Evolutionary conservation across 1,140 invertebrate species (phyloP).

Genomic region (Dinoponera quadriceps): DNA sequence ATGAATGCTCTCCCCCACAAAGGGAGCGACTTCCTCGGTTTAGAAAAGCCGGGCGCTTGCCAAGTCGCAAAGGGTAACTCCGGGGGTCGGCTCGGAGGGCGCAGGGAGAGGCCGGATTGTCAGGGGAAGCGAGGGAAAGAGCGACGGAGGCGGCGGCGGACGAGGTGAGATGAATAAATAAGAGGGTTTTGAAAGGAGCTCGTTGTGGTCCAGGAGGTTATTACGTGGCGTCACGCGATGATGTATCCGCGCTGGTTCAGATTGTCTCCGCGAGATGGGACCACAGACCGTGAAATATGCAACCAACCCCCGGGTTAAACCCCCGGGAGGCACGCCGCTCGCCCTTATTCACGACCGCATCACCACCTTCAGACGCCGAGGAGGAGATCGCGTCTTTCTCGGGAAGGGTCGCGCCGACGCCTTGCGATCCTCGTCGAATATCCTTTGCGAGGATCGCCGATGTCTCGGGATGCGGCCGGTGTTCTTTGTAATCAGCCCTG

Average conservation of each 20-base stretch:
- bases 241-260: conserved; percentile 85
- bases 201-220: conserved; percentile 79
- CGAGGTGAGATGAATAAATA: conserved; percentile 85
- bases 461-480: background rate
- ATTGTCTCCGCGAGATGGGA: conserved; percentile 86
- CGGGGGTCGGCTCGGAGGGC: conserved; percentile 23
- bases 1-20: background rate
- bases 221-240: conserved; percentile 85
- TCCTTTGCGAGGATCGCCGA: conserved; percentile 14
- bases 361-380: conserved; percentile 79
- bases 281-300: conserved; percentile 86
- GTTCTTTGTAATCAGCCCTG: no score
- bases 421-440: conserved; percentile 21
- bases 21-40: conserved; percentile 33
- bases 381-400: conserved; percentile 46
- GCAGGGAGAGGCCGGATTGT: conserved; percentile 10
- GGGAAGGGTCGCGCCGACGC: background rate
- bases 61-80: conserved; percentile 36
- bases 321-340: conserved; percentile 76
- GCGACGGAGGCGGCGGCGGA: conserved; percentile 70
- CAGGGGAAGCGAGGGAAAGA: conserved; percentile 20
- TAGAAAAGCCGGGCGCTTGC: conserved; percentile 36
- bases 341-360: conserved; percentile 80
- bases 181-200: conserved; percentile 84
- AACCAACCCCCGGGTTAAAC: conserved; percentile 82